phyloP scores from a whole-genome alignment of 2,888 invertebrate genomes.

The Thyatira batis region DNA sequence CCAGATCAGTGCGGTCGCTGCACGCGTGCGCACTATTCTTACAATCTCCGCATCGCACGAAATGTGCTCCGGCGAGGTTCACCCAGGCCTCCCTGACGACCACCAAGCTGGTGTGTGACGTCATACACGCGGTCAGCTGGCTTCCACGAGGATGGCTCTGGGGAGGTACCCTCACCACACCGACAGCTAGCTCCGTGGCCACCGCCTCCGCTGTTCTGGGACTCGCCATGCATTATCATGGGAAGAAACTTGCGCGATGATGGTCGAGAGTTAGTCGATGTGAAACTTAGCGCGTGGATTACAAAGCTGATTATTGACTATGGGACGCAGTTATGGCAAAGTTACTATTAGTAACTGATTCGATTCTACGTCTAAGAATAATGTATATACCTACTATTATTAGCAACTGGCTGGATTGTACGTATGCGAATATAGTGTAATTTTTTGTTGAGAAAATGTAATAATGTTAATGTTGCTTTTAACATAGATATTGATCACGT shows the following conservation, averaged over 20 bases:
- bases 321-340: no score
- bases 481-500: background rate
- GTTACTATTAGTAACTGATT: no score
- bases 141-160: conserved; percentile 90
- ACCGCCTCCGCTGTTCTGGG: conserved; percentile 58
- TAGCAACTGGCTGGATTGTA: no score
- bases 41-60: conserved; percentile 43
- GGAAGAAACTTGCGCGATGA: conserved; percentile 46
- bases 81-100: conserved; percentile 60
- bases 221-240: conserved; percentile 63
- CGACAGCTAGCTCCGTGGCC: conserved; percentile 54
- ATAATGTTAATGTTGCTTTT: no score
- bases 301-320: no score
- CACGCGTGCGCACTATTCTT: conserved; percentile 47
- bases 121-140: conserved; percentile 90
- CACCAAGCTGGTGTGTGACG: conserved; percentile 82
- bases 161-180: conserved; percentile 84
- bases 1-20: conserved; percentile 64
- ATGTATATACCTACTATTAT: no score
- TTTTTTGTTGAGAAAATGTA: no score
- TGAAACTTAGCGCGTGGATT: no score
- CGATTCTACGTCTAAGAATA: no score
- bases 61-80: conserved; percentile 63
- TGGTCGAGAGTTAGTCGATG: no score
- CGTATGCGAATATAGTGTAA: no score